phyloP scores from a whole-genome alignment of 2,888 invertebrate species.

The Chromoteleia sp. region DNA sequence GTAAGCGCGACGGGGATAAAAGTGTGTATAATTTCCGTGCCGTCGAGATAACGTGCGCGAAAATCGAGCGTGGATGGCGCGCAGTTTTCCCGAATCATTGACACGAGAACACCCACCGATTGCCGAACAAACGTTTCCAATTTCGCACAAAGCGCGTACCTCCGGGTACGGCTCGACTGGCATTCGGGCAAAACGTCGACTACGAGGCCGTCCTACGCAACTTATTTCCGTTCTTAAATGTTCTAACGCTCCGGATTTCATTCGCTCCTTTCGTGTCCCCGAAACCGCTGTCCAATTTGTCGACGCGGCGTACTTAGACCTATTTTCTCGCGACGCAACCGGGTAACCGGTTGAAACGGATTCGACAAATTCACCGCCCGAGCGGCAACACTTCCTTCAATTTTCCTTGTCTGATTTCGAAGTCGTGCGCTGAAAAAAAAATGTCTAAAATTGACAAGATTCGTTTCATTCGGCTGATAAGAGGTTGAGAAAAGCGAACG shows the following conservation, averaged over 20 bases:
- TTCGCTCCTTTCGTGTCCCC: slow-evolving; percentile 23
- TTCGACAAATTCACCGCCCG: neutral
- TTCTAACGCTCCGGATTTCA: slow-evolving; percentile 35
- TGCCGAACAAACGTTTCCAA: slow-evolving; percentile 34
- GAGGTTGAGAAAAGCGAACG: no score
- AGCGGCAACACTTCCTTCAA: slow-evolving; percentile 4
- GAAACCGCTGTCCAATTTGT: neutral
- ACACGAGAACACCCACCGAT: slow-evolving; percentile 12
- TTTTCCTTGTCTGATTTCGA: slow-evolving; percentile 21
- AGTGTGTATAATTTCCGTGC: slow-evolving; percentile 42
- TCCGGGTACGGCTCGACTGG: slow-evolving; percentile 24
- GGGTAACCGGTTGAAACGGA: slow-evolving; percentile 11
- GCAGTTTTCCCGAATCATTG: slow-evolving; percentile 45
- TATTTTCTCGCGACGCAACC: slow-evolving; percentile 17
- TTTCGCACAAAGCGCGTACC: slow-evolving; percentile 34
- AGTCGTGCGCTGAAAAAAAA: neutral
- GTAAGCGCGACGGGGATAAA: slow-evolving; percentile 42
- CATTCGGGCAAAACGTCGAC: slow-evolving; percentile 47
- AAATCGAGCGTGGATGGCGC: slow-evolving; percentile 16
- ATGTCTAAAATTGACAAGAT: neutral
- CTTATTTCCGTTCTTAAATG: slow-evolving; percentile 62
- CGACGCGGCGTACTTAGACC: slow-evolving; percentile 15
- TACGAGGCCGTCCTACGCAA: slow-evolving; percentile 62
- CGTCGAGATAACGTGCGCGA: slow-evolving; percentile 22
- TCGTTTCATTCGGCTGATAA: neutral